Base-by-base conservation (phyloP, 2,113 vertebrate genomes). In the Eubucco bourcierii region DNA sequence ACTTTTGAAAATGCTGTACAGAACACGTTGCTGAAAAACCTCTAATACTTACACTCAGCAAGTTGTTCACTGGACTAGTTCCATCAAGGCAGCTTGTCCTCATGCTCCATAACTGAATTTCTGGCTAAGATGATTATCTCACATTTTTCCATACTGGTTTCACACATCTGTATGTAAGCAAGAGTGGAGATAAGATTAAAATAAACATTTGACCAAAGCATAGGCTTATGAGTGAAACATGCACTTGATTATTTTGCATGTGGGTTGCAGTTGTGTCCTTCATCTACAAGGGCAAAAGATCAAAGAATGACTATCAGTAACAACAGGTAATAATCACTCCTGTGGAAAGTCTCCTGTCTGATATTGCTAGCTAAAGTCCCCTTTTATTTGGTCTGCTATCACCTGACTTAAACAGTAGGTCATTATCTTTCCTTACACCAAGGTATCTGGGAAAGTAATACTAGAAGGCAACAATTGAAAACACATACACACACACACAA, bases 171-270 rank as follows among this genome's bases (percentile, higher is more conserved):
- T 37, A 65, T 28, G 61, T 41, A 79, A 82, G 59, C 50, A 72
- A 47, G 29, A 33, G 15, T 20, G 80, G 60, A 83, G 68, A 94
- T 77, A 90, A 70, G 19, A 61, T 76, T 71, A 92, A 94, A 87
- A 85, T 55, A 81, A 94, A 84, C 81, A 93, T 93, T 88, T 90
- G 74, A 73, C 63, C 79, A 67, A 67, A 90, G 86, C 23, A 34
- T 6, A 58, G 47, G 61, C 31, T 75, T 15, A 52, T 4, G 25
- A 66, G 91, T 50, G 33, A 85, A 76, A 72, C 29, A 68, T 80
- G 41, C 18, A 82, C 47, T n/a, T 29, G 77, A 39, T 83, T 90
- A 61, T 72, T 91, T 56, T 66, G 33, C 19, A 55, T 3, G 25
- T 13, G 29, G 11, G 6, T 27, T 76, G 86, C 71, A 58, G 70